Conservation (phyloP, 2,888 invertebrate species). For the Priocnemis perturbator region DNA sequence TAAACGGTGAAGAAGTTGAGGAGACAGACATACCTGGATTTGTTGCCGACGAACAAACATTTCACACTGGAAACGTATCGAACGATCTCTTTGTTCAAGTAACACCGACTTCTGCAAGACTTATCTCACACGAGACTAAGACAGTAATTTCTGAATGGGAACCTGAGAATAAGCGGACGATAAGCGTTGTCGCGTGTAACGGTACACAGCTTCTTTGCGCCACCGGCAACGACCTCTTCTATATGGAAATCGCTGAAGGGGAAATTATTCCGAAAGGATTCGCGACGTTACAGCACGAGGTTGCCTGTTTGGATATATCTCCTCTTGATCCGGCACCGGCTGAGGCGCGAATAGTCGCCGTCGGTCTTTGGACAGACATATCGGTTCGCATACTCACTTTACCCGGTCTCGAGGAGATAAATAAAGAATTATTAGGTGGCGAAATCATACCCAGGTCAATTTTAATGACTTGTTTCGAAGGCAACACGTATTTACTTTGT, state of each 20-base stretch:
- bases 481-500: conserved; percentile 90
- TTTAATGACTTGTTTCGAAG: conserved; percentile 95
- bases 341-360: conserved; percentile 87
- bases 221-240: conserved; percentile 90
- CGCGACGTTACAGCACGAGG: conserved; percentile 91
- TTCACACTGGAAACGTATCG: conserved; percentile 94
- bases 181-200: conserved; percentile 93
- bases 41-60: conserved; percentile 93
- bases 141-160: conserved; percentile 84
- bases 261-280: conserved; percentile 80
- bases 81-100: conserved; percentile 88
- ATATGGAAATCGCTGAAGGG: conserved; percentile 84
- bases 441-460: conserved; percentile 98
- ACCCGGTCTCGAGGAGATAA: conserved; percentile 87
- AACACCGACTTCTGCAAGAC: conserved; percentile 84
- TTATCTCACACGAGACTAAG: conserved; percentile 83
- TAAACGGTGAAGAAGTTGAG: conserved; percentile 97
- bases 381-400: conserved; percentile 90
- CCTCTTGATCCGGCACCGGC: conserved; percentile 80
- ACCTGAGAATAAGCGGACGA: conserved; percentile 82
- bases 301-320: conserved; percentile 96
- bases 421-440: conserved; percentile 92
- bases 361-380: conserved; percentile 98
- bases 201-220: conserved; percentile 87
- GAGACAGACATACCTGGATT: conserved; percentile 97